Percentiles rank a stretch among this genome's conserved stretches.
Conservation (phyloP, 1,140 invertebrate species). For the Mizuhopecten yessoensis region DNA sequence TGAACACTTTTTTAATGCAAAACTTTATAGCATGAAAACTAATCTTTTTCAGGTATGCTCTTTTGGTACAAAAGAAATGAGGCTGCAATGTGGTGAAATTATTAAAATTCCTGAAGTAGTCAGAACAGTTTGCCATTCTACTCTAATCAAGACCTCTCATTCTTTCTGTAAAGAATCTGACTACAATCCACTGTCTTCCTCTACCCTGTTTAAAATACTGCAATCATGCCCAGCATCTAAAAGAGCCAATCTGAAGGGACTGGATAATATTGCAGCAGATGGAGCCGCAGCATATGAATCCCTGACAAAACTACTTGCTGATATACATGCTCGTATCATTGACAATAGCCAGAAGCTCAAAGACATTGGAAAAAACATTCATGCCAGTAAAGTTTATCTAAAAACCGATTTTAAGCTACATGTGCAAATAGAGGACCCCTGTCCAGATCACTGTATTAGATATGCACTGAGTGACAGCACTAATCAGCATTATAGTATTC, state of each 20-base stretch:
- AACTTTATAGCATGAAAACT: too few species aligned
- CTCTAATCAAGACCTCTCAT: too few species aligned
- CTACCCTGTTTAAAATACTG: constrained; percentile 50
- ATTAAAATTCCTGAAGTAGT: too few species aligned
- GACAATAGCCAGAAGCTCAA: background rate
- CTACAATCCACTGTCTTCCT: constrained; percentile 29
- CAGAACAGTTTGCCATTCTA: too few species aligned
- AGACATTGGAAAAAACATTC: background rate
- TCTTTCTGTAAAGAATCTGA: constrained; percentile 37
- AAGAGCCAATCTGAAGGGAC: constrained; percentile 23
- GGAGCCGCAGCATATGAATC: too few species aligned
- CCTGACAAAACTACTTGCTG: too few species aligned
- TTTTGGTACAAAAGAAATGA: too few species aligned
- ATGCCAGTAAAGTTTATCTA: constrained; percentile 36
- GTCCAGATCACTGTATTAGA: constrained; percentile 46
- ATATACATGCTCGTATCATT: too few species aligned
- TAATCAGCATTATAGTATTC: too few species aligned
- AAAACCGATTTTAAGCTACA: constrained; percentile 50
- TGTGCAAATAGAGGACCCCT: background rate
- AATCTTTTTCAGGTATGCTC: too few species aligned
- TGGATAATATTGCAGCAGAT: constrained; percentile 57
- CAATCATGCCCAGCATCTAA: constrained; percentile 49
- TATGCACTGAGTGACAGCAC: constrained; percentile 51
- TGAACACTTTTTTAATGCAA: too few species aligned
- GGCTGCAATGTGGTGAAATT: too few species aligned